phyloP scores from a whole-genome alignment of 1,140 invertebrate genomes.

The Alviniconcha marisindica region DNA sequence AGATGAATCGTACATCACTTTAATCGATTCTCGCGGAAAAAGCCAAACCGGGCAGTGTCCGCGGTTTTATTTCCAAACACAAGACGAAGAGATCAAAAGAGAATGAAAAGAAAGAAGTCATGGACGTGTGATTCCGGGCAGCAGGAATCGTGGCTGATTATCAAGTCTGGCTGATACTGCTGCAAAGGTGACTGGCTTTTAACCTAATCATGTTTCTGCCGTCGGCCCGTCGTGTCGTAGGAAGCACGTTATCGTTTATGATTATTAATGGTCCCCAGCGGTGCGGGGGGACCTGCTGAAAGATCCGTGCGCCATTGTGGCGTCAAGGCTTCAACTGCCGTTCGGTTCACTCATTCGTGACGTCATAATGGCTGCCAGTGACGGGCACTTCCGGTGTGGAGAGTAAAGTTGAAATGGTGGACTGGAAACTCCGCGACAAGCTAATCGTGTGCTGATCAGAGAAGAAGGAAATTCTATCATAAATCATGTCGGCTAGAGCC shows the following conservation, averaged over 20 bases:
- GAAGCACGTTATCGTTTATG: constrained; percentile 27
- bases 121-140: no score
- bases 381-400: constrained; percentile 36
- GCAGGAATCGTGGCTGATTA: no score
- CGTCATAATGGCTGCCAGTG: constrained; percentile 40
- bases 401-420: constrained; percentile 35
- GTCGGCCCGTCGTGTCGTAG: background rate
- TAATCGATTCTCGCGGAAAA: no score
- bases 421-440: constrained; percentile 34
- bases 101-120: no score
- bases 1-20: no score
- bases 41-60: no score
- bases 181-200: background rate
- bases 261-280: constrained; percentile 9
- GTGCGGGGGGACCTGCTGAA: no score
- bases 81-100: no score
- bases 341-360: constrained; percentile 12
- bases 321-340: background rate
- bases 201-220: constrained; percentile 5
- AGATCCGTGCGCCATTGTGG: background rate
- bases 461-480: constrained; percentile 40
- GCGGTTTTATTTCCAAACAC: no score
- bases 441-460: constrained; percentile 27
- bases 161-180: no score
- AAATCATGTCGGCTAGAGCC: constrained; percentile 33